phyloP scores from a whole-genome alignment of 2,797 vertebrate species.

The Schizopygopsis pylzovi region DNA sequence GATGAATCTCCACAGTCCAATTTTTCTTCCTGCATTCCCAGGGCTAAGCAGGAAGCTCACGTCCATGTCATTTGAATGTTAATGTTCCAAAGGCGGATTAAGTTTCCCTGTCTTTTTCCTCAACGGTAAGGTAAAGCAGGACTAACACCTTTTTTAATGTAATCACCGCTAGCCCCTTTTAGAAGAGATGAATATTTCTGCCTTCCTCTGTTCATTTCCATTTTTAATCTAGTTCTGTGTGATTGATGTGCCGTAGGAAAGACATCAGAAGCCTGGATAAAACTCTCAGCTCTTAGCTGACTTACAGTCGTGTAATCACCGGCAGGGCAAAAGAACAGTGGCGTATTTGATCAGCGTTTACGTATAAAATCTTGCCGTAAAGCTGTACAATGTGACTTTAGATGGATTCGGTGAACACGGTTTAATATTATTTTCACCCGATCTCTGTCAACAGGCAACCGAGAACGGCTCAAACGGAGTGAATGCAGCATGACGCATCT shows the following conservation, averaged over 20 bases:
- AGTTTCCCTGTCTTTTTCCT: constrained; percentile 46
- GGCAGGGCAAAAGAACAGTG: constrained; percentile 4
- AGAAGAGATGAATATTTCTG: constrained; percentile 53
- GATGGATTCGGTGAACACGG: constrained; percentile 9
- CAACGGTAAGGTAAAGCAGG: constrained; percentile 48
- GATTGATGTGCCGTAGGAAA: constrained; percentile 57
- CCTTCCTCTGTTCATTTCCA: constrained; percentile 60
- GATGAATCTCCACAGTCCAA: constrained; percentile 22
- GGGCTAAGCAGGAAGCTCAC: constrained; percentile 50
- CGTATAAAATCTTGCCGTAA: not conserved
- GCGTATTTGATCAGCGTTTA: constrained; percentile 17
- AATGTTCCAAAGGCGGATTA: constrained; percentile 60
- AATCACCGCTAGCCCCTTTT: constrained; percentile 56
- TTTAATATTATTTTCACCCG: constrained; percentile 27
- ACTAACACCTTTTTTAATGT: constrained; percentile 56
- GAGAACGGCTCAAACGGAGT: not conserved
- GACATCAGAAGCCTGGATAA: constrained; percentile 42
- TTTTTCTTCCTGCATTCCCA: constrained; percentile 28
- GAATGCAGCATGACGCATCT: constrained; percentile 26
- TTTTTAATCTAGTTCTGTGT: constrained; percentile 58
- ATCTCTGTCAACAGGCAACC: not conserved
- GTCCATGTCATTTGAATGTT: constrained; percentile 59
- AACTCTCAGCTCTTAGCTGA: constrained; percentile 33
- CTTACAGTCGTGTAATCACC: constrained; percentile 21
- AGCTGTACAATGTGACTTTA: constrained; percentile 30